Conservation (phyloP, 2,113 vertebrate species). For the Ginglymostoma cirratum region DNA sequence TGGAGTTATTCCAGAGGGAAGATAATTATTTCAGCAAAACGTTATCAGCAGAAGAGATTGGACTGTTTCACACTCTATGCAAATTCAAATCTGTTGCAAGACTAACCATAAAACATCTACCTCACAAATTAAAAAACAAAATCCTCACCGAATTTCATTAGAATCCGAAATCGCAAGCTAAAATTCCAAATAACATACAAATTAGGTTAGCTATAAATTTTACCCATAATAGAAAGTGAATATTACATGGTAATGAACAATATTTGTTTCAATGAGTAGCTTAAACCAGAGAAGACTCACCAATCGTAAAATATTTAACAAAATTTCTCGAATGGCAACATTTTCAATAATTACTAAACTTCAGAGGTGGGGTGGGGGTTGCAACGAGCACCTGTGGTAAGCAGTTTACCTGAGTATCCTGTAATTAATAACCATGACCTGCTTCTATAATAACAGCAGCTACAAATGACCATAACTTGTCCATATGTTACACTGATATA, state of each 20-base stretch:
- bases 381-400: background rate
- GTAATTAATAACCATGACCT: background rate
- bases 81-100: background rate
- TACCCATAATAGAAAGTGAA: background rate
- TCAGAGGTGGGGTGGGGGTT: too few relatives aligned
- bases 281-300: background rate
- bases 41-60: too few relatives aligned
- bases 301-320: background rate
- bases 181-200: background rate
- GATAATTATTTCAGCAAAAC: slow-evolving; percentile 17
- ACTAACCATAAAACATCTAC: background rate
- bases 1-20: background rate
- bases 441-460: background rate
- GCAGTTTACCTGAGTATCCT: background rate
- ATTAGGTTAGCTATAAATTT: background rate
- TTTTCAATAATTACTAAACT: background rate
- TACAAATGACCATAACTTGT: background rate
- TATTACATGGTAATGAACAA: background rate
- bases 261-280: background rate
- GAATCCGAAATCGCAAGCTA: background rate
- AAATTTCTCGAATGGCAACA: background rate
- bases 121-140: background rate
- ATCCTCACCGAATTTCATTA: too few relatives aligned
- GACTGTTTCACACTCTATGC: background rate
- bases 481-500: background rate